Evolutionary conservation across 1,140 invertebrate species (phyloP).

Genomic region (Hirudo medicinalis): DNA sequence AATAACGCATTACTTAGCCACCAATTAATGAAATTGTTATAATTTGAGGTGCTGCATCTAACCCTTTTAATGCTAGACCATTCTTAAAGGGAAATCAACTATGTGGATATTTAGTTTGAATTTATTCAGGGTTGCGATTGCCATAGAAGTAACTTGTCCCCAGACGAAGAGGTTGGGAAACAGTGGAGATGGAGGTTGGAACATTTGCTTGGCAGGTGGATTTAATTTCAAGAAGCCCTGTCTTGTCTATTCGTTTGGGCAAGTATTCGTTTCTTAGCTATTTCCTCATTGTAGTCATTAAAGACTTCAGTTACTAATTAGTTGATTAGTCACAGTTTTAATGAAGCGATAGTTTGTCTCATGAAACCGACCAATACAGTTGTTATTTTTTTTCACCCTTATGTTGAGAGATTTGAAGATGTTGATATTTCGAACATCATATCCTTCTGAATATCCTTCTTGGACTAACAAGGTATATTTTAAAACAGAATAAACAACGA

Average conservation of each 20-base stretch:
- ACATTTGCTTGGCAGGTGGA: background rate
- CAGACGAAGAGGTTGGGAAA: constrained; percentile 9
- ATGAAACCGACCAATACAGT: background rate
- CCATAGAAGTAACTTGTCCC: background rate
- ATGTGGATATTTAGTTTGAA: background rate
- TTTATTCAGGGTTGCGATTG: background rate
- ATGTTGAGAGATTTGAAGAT: background rate
- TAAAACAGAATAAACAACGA: background rate
- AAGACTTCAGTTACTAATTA: background rate
- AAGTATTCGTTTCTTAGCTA: background rate
- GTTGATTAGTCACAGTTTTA: background rate
- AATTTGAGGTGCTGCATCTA: too few species aligned
- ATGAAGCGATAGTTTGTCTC: background rate
- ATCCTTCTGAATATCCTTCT: too few species aligned
- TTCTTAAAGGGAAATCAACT: too few species aligned
- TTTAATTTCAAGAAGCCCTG: background rate
- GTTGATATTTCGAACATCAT: background rate
- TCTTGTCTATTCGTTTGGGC: constrained; percentile 18
- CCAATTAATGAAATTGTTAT: too few species aligned
- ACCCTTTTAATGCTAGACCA: too few species aligned
- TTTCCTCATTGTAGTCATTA: background rate
- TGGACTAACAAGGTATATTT: background rate
- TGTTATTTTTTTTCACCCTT: background rate
- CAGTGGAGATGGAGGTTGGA: constrained; percentile 10
- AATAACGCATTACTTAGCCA: too few species aligned